Conservation (phyloP, 1,140 invertebrate species). For the Grapholita molesta region DNA sequence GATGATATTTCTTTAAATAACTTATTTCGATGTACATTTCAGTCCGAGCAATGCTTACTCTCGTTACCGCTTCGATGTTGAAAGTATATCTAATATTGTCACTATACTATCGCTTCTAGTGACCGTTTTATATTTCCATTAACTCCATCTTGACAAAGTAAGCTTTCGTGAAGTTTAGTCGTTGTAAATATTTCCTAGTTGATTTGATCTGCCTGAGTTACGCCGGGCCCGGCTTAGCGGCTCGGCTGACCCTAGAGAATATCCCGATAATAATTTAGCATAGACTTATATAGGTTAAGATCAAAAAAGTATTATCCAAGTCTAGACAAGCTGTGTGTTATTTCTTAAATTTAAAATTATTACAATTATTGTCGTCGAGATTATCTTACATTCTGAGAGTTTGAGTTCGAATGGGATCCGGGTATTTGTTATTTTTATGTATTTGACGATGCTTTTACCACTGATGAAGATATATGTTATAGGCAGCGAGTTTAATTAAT, state of each 20-base stretch:
- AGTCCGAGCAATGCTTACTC: constrained; percentile 56
- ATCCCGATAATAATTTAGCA: constrained; percentile 68
- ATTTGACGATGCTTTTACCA: constrained; percentile 38
- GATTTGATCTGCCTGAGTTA: constrained; percentile 32
- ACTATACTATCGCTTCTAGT: constrained; percentile 66
- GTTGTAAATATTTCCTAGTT: constrained; percentile 65
- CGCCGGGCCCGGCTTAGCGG: constrained; percentile 1
- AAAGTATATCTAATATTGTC: constrained; percentile 52
- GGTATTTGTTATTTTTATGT: constrained; percentile 18
- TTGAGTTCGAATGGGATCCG: constrained; percentile 28
- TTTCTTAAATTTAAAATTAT: constrained; percentile 58
- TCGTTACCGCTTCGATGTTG: constrained; percentile 63
- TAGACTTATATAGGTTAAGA: constrained; percentile 67
- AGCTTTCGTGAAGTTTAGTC: constrained; percentile 64
- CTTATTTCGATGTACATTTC: constrained; percentile 14
- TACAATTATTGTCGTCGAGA: constrained; percentile 48
- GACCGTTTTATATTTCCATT: constrained; percentile 53
- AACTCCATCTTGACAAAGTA: constrained; percentile 50
- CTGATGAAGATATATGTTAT: constrained; percentile 4
- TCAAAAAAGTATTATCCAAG: constrained; percentile 75
- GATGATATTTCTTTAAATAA: constrained; percentile 27
- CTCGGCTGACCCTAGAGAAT: constrained; percentile 61
- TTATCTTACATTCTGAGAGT: constrained; percentile 29
- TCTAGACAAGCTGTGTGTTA: constrained; percentile 74
- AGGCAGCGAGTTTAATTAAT: not conserved